These are phyloP conservation scores for Galemys pyrenaicus DNA, from an alignment of 2,113 vertebrate genomes.

Conservation along the genomic window DNA sequence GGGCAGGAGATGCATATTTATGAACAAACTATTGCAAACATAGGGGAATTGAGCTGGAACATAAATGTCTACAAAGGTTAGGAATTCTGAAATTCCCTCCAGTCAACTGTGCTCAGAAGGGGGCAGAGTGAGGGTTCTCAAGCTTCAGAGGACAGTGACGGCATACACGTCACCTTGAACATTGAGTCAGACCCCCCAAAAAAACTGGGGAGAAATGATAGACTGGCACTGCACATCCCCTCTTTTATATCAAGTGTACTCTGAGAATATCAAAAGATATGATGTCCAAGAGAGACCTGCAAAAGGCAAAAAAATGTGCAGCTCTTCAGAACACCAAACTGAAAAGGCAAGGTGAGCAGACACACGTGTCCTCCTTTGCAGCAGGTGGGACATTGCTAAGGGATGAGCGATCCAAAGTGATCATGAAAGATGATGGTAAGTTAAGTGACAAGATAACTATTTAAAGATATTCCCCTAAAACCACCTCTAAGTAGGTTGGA, in stretches of 20 bases:
- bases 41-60: not conserved
- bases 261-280: slow-evolving; percentile 83
- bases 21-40: not conserved
- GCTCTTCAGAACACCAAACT: slow-evolving; percentile 82
- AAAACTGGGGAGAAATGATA: too few relatives aligned
- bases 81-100: not conserved
- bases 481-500: slow-evolving; percentile 66
- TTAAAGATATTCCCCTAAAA: slow-evolving; percentile 72
- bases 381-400: slow-evolving; percentile 88
- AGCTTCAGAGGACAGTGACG: not conserved
- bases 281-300: slow-evolving; percentile 83
- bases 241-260: slow-evolving; percentile 74
- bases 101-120: not conserved
- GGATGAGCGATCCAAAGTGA: slow-evolving; percentile 86
- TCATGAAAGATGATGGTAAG: slow-evolving; percentile 92
- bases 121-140: not conserved
- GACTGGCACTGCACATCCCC: too few relatives aligned
- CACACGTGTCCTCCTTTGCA: slow-evolving; percentile 91
- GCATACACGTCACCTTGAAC: too few relatives aligned
- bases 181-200: too few relatives aligned
- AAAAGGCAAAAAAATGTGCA: slow-evolving; percentile 68
- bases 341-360: slow-evolving; percentile 95
- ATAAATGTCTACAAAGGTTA: not conserved
- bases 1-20: not conserved
- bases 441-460: slow-evolving; percentile 82